phyloP scores from a whole-genome alignment of 2,113 vertebrate genomes.

The Stomatorhinus ivindoensis region DNA sequence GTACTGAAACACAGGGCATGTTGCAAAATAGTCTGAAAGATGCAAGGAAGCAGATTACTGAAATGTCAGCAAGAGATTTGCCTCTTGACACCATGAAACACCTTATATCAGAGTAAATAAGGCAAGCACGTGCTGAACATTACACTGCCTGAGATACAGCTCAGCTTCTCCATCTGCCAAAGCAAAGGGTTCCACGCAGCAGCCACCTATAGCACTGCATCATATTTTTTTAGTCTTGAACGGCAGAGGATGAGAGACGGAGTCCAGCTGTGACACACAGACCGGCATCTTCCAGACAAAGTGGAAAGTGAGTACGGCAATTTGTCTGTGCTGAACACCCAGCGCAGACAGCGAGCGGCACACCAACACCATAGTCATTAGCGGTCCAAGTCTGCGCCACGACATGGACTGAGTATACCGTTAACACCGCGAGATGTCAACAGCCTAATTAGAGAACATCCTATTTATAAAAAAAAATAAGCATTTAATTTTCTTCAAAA shows the following conservation, averaged over 20 bases:
- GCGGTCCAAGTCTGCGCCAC: too few relatives aligned
- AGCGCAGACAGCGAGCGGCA: too few relatives aligned
- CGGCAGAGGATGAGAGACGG: neutral
- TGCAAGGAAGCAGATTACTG: neutral
- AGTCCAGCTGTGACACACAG: neutral
- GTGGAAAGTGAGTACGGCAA: neutral
- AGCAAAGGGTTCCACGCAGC: neutral
- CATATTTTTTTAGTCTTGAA: neutral
- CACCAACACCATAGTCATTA: too few relatives aligned
- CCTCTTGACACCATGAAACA: neutral
- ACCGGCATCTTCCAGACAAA: neutral
- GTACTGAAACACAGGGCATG: neutral
- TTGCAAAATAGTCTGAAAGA: neutral
- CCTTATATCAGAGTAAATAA: neutral
- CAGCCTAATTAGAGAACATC: too few relatives aligned
- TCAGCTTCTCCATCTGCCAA: neutral
- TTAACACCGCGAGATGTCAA: too few relatives aligned
- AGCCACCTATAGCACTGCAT: neutral
- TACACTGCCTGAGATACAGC: neutral
- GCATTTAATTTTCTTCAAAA: neutral
- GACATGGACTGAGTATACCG: too few relatives aligned
- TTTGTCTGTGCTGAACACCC: neutral
- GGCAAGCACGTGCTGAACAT: neutral
- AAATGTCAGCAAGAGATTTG: neutral
- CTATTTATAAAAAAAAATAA: too few relatives aligned